Evolutionary conservation across 2,888 invertebrate species (phyloP).

Genomic region (Mycalesis mineus): DNA sequence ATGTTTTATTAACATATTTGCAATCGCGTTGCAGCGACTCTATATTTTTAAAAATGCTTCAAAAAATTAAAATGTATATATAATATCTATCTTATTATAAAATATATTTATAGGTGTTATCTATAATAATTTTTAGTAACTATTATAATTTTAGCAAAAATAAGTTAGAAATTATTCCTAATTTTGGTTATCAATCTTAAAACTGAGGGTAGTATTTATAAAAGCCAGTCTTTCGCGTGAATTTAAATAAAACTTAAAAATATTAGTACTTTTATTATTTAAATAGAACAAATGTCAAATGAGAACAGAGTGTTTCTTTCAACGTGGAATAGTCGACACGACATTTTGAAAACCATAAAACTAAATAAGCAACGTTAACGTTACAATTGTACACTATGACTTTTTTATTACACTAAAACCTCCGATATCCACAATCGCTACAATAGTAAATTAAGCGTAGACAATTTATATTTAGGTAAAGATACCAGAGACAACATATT

Average conservation of each 20-base stretch:
- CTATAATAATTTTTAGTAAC: neutral
- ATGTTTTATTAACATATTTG: slow-evolving; percentile 47
- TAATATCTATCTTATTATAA: slow-evolving; percentile 21
- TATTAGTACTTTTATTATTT: slow-evolving; percentile 64
- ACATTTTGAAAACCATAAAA: neutral
- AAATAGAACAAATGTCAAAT: slow-evolving; percentile 56
- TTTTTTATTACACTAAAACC: neutral
- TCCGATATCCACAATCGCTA: no score
- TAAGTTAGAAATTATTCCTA: slow-evolving; percentile 5
- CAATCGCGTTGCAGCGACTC: slow-evolving; percentile 49
- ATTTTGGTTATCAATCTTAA: neutral
- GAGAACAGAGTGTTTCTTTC: slow-evolving; percentile 30
- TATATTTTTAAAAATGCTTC: slow-evolving; percentile 64
- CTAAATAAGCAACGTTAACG: neutral
- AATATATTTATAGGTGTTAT: slow-evolving; percentile 10
- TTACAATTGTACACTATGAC: neutral
- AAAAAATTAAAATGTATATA: slow-evolving; percentile 54
- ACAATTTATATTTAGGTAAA: no score
- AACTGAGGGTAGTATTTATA: neutral
- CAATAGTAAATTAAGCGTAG: no score
- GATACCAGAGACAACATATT: no score
- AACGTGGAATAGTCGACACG: slow-evolving; percentile 1
- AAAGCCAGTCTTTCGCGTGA: slow-evolving; percentile 43
- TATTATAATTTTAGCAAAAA: neutral
- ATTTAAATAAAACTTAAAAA: slow-evolving; percentile 69